Evolutionary conservation across 2,888 invertebrate genomes (phyloP).

Genomic region (Drosophila neutralis): DNA sequence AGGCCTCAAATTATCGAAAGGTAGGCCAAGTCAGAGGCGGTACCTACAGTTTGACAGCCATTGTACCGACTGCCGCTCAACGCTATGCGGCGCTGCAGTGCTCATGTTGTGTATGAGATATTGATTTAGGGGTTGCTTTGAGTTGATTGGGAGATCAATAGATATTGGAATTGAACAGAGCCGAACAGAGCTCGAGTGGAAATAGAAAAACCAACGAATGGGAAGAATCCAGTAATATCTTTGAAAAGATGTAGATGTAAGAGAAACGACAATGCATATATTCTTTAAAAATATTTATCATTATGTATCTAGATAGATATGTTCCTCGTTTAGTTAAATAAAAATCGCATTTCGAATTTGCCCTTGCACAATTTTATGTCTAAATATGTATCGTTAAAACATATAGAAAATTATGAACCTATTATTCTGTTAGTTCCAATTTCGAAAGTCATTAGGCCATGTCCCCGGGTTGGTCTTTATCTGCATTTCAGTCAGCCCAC

Average conservation of each 20-base stretch:
- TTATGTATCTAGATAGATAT: not conserved
- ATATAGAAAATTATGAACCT: not conserved
- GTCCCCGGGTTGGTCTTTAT: not conserved
- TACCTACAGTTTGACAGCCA: slow-evolving; percentile 53
- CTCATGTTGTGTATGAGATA: slow-evolving; percentile 20
- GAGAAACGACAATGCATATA: not conserved
- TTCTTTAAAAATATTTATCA: not conserved
- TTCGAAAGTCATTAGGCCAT: slow-evolving; percentile 40
- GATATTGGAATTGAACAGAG: slow-evolving; percentile 44
- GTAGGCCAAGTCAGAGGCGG: slow-evolving; percentile 16
- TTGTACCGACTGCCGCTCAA: slow-evolving; percentile 32
- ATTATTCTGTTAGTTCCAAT: slow-evolving; percentile 18
- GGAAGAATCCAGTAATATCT: not conserved
- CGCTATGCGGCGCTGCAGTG: slow-evolving; percentile 62
- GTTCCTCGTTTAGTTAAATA: not conserved
- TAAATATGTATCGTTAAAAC: not conserved
- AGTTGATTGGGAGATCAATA: slow-evolving; percentile 73
- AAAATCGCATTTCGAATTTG: not conserved
- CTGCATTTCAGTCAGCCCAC: slow-evolving; percentile 6
- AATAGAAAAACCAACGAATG: slow-evolving; percentile 25
- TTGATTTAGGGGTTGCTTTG: slow-evolving; percentile 74
- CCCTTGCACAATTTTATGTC: not conserved
- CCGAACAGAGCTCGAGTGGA: not conserved
- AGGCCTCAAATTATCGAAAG: slow-evolving; percentile 54
- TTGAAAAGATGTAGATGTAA: not conserved